Evolutionary conservation across 2,113 vertebrate genomes (phyloP).

Genomic region (Picathartes gymnocephalus): DNA sequence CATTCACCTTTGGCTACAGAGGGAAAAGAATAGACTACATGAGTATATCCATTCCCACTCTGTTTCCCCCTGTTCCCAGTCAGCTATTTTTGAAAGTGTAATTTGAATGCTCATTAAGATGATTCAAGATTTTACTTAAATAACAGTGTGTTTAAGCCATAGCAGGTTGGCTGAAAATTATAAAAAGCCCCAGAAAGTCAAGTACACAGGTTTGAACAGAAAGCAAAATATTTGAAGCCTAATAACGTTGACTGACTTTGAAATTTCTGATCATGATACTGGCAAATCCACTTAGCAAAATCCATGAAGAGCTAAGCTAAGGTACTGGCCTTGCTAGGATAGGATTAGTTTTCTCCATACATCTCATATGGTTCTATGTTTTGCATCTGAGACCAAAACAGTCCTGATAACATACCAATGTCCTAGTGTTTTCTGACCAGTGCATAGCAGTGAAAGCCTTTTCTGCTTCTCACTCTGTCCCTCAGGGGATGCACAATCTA

Average conservation of each 20-base stretch:
- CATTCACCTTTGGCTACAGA: neutral
- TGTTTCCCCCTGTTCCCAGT: neutral
- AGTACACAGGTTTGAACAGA: neutral
- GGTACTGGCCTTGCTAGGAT: neutral
- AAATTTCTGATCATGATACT: neutral
- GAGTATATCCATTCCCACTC: neutral
- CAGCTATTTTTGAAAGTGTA: neutral
- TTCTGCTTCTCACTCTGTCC: neutral
- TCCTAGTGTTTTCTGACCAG: neutral
- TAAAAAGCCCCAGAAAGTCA: neutral
- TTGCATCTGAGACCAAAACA: neutral
- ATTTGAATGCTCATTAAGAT: neutral
- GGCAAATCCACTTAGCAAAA: neutral
- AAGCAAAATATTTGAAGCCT: neutral
- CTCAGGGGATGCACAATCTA: rapidly evolving
- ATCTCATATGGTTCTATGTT: neutral
- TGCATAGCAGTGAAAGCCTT: neutral
- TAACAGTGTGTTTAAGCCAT: neutral
- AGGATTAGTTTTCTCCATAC: neutral
- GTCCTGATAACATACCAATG: rapidly evolving
- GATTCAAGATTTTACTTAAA: neutral
- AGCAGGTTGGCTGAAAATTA: neutral
- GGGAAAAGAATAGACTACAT: neutral
- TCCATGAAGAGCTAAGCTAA: neutral
- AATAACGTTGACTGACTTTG: neutral